These are phyloP conservation scores for Trididemnum nubilum DNA, from an alignment of 23 tunicate genomes.

Conservation along the genomic window DNA sequence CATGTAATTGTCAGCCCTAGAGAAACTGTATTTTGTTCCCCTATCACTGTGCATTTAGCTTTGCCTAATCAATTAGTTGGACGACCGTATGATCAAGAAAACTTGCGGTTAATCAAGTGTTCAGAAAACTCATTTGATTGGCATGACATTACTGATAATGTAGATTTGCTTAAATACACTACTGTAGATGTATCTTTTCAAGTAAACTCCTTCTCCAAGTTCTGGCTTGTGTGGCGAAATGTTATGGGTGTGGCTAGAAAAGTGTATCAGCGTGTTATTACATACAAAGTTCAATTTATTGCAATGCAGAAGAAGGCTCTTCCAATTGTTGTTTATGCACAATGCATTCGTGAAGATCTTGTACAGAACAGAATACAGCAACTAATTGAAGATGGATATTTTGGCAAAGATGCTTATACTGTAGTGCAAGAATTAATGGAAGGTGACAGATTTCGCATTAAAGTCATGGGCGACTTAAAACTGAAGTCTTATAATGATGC, in stretches of 20 bases:
- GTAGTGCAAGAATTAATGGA: slow-evolving; percentile 69
- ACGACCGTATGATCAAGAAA: slow-evolving; percentile 35
- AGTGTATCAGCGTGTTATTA: slow-evolving; percentile 56
- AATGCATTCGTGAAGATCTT: slow-evolving; percentile 50
- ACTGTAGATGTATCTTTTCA: slow-evolving; percentile 65
- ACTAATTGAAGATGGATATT: slow-evolving; percentile 50
- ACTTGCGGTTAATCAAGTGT: slow-evolving; percentile 61
- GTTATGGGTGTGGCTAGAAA: slow-evolving; percentile 58
- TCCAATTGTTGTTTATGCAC: slow-evolving; percentile 62
- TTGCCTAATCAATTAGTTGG: slow-evolving; percentile 67
- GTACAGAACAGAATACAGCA: slow-evolving; percentile 49
- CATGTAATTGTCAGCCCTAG: slow-evolving; percentile 47
- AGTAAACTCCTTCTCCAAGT: slow-evolving; percentile 70
- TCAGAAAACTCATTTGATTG: slow-evolving; percentile 43
- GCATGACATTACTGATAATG: slow-evolving; percentile 59
- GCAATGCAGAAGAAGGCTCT: slow-evolving; percentile 66
- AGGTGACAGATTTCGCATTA: slow-evolving; percentile 54
- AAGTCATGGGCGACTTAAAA: slow-evolving; percentile 65
- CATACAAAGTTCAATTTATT: slow-evolving; percentile 76
- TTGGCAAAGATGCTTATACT: slow-evolving; percentile 55
- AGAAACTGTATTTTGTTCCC: slow-evolving; percentile 41
- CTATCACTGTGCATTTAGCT: slow-evolving; percentile 62
- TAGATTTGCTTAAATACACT: slow-evolving; percentile 26
- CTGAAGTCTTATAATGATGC: slow-evolving; percentile 41
- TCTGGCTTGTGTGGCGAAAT: slow-evolving; percentile 50